phyloP scores from a whole-genome alignment of 2,888 invertebrate species.

The Mayetiola destructor region DNA sequence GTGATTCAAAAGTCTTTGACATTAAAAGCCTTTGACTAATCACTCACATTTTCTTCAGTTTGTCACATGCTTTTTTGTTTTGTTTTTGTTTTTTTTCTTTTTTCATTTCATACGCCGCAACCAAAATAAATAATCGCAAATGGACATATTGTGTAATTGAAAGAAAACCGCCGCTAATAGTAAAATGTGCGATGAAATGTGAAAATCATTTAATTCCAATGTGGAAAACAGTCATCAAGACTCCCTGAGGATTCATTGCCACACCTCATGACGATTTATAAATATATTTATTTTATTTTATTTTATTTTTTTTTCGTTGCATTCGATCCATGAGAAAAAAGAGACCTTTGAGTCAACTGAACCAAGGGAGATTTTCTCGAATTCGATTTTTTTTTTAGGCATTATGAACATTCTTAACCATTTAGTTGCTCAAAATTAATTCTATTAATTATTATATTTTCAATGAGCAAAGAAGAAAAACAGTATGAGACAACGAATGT shows the following conservation, averaged over 20 bases:
- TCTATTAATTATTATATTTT: not conserved
- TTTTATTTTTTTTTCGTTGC: not conserved
- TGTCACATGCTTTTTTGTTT: too few relatives aligned
- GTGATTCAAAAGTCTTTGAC: not conserved
- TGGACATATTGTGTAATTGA: too few relatives aligned
- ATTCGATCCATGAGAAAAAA: not conserved
- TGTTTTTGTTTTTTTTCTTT: too few relatives aligned
- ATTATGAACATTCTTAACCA: not conserved
- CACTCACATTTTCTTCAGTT: not conserved
- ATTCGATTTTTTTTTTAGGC: too few relatives aligned
- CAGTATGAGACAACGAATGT: not conserved
- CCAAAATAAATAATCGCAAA: too few relatives aligned
- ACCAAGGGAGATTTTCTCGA: not conserved
- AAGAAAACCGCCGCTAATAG: too few relatives aligned
- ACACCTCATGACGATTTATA: constrained; percentile 17
- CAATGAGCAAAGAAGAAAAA: not conserved
- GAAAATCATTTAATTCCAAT: not conserved
- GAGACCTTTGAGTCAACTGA: not conserved
- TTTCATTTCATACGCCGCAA: too few relatives aligned
- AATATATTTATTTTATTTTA: not conserved
- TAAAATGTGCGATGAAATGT: not conserved
- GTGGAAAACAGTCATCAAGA: constrained; percentile 17
- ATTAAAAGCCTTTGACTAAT: constrained; percentile 8
- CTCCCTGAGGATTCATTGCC: constrained; percentile 21
- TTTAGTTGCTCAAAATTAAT: not conserved